Evolutionary conservation across 2,888 invertebrate genomes (phyloP).

Genomic region (Notodromas monacha): DNA sequence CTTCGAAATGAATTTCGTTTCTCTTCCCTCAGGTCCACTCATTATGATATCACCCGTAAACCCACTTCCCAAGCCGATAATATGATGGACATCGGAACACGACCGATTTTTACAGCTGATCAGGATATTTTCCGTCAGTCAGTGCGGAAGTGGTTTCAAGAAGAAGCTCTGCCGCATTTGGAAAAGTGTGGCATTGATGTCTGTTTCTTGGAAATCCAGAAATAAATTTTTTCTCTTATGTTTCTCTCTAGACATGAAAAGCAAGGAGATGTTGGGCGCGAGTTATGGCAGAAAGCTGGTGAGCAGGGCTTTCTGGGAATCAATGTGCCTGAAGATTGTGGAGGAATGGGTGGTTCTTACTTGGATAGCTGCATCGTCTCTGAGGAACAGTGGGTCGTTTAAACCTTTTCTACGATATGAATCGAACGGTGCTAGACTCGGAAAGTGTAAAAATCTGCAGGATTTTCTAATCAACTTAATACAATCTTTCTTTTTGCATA

Average conservation of each 20-base stretch:
- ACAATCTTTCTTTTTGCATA: too few relatives aligned
- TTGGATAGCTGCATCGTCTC: slow-evolving; percentile 15
- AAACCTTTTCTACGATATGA: too few relatives aligned
- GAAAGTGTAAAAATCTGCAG: too few relatives aligned
- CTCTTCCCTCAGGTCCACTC: too few relatives aligned
- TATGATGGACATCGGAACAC: slow-evolving; percentile 16
- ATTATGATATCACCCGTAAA: slow-evolving; percentile 10
- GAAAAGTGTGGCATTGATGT: too few relatives aligned
- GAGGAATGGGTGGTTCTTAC: slow-evolving; percentile 18
- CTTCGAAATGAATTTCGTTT: too few relatives aligned
- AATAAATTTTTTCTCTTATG: too few relatives aligned
- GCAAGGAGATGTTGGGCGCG: slow-evolving; percentile 13
- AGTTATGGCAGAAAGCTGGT: slow-evolving; percentile 17
- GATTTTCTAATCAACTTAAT: too few relatives aligned
- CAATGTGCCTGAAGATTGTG: slow-evolving; percentile 15
- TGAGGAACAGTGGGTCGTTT: slow-evolving; percentile 17
- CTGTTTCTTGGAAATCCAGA: too few relatives aligned
- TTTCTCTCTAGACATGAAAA: slow-evolving; percentile 14
- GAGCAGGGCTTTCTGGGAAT: slow-evolving; percentile 16
- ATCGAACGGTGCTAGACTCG: too few relatives aligned
- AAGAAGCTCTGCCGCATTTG: slow-evolving; percentile 16
- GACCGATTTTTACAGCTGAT: slow-evolving; percentile 16
- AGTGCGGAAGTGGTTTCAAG: slow-evolving; percentile 16
- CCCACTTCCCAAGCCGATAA: slow-evolving; percentile 13
- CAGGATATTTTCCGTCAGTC: slow-evolving; percentile 17